Evolutionary conservation across 30 jellyfish, hydroid and myxozoan genomes (phyloP), one percentile per base, ranked within the genome.

Genomic region (Sanderia malayensis): DNA sequence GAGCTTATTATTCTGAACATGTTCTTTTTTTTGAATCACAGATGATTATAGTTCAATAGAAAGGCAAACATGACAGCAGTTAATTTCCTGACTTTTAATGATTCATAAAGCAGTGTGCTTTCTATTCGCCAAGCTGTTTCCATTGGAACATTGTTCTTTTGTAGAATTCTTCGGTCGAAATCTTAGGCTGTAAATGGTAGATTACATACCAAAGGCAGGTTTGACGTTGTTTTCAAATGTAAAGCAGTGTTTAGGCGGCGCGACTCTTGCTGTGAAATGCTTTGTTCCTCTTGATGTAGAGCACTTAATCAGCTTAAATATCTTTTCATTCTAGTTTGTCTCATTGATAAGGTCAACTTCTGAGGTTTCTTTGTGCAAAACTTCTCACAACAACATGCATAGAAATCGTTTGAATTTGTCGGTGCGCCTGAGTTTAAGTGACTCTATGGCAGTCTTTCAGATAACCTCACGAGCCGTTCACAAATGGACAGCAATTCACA

Each of bases 121-220:
- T 34, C 79, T 61, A 60, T 75, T 74, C 87, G 87, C 44, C 25
- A 26, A 62, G 53, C 13, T 72, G 75, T 27, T 21, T 73, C 52
- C 79, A 41, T 20, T 75, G 25, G 31, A 28, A 75, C 70, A 75
- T 74, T 60, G 72, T 75, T 79, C 22, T n/a, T 58, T 44, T 46
- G 64, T 75, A 66, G 67, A 75, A 75, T 75, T 61, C 87, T 52
- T 61, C 79, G 87, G 87, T 46, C n/a, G 79, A 46, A 75, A 64
- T 34, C 68, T 75, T 52, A 75, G 87, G 67, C 87, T 58, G 87
- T 62, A 63, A 63, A 75, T 37, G 70, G 79, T 32, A 75, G 87
- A 75, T 75, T 75, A 75, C 87, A 75, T 75, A 66, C 79, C 87
- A 2, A 8, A 28, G 87, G 62, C 87, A 75, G 87, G 87, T 75